Percentiles rank a stretch among this genome's conserved stretches.
phyloP scores from a whole-genome alignment of 2,113 vertebrate species.

The Morone saxatilis region DNA sequence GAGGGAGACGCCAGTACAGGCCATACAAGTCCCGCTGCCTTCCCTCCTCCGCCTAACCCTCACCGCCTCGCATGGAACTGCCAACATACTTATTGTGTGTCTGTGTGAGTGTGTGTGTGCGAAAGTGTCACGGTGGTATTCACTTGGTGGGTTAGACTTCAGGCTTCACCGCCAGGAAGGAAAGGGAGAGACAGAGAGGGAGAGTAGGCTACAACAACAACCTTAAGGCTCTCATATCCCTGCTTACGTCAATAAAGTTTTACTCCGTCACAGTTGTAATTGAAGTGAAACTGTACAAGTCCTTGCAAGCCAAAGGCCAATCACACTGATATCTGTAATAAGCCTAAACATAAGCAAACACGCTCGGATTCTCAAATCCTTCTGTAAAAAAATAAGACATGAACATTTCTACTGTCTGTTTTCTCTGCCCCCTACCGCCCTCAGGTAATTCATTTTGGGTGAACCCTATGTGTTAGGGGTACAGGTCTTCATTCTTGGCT shows the following conservation, averaged over 20 bases:
- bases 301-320: slow-evolving; percentile 65
- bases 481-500: slow-evolving; percentile 73
- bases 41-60: slow-evolving; percentile 75
- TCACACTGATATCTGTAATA: slow-evolving; percentile 63
- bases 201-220: slow-evolving; percentile 69
- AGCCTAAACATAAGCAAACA: slow-evolving; percentile 58
- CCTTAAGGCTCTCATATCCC: slow-evolving; percentile 64
- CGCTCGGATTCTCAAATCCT: slow-evolving; percentile 48
- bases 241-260: slow-evolving; percentile 77
- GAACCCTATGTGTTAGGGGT: slow-evolving; percentile 42
- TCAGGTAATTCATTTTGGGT: slow-evolving; percentile 53
- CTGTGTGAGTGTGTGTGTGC: slow-evolving; percentile 5
- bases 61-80: slow-evolving; percentile 78
- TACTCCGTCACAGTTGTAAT: slow-evolving; percentile 67
- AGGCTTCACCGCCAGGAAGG: slow-evolving; percentile 68
- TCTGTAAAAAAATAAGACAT: slow-evolving; percentile 25
- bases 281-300: slow-evolving; percentile 65
- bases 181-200: slow-evolving; percentile 47
- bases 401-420: slow-evolving; percentile 33
- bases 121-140: slow-evolving; percentile 60
- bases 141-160: slow-evolving; percentile 62
- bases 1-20: slow-evolving; percentile 80
- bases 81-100: slow-evolving; percentile 67
- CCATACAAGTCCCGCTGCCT: slow-evolving; percentile 80
- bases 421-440: slow-evolving; percentile 32